Conservation (phyloP, 2,797 vertebrate genomes). For the Tiaroga cobitis region DNA sequence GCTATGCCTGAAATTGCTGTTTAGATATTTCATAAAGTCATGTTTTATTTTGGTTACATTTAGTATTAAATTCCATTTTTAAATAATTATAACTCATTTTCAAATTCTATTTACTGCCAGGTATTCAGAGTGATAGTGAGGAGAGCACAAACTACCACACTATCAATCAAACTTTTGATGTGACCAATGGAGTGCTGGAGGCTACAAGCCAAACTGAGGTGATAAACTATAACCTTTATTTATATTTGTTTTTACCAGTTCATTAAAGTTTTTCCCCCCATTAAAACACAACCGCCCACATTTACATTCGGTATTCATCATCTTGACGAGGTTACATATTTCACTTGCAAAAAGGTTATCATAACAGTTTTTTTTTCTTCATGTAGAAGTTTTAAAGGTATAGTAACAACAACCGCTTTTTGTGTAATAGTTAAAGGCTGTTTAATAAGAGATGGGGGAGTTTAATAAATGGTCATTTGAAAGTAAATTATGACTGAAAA, state of each 20-base stretch:
- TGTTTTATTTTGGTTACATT: neutral
- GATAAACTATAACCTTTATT: neutral
- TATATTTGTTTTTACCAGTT: neutral
- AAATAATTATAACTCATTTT: neutral
- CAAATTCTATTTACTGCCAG: conserved; percentile 24
- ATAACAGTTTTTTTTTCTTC: neutral
- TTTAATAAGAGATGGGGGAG: neutral
- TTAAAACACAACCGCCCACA: neutral
- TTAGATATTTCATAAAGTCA: neutral
- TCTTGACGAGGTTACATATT: neutral
- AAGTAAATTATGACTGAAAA: neutral
- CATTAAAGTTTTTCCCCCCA: neutral
- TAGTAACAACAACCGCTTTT: neutral
- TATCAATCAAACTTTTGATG: conserved; percentile 46
- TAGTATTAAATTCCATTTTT: neutral
- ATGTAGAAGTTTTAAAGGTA: neutral
- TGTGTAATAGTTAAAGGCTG: neutral
- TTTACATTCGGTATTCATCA: neutral
- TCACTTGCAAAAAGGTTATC: neutral
- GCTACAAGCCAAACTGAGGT: conserved; percentile 36
- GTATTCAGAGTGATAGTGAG: conserved; percentile 58
- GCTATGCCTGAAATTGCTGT: neutral
- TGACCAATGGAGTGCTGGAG: conserved; percentile 27
- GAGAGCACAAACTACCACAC: conserved; percentile 59
- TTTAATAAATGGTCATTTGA: neutral